Evolutionary conservation across 1,140 invertebrate genomes (phyloP).

Genomic region (Ceratoteleas bidentatus): DNA sequence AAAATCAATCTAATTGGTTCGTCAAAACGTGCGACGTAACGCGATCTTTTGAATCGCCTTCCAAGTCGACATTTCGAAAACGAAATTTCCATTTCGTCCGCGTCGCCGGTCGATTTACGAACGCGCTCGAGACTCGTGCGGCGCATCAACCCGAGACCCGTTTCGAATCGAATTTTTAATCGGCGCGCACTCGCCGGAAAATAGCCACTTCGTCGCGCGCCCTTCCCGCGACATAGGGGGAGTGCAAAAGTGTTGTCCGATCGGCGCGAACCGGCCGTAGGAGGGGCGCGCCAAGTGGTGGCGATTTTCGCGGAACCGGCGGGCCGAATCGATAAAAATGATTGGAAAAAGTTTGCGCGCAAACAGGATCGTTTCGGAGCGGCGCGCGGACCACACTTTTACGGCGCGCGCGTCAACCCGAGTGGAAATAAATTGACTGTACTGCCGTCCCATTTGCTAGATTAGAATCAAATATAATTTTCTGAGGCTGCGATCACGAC

Average conservation of each 20-base stretch:
- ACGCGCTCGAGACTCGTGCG: constrained; percentile 24
- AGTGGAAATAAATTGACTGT: constrained; percentile 79
- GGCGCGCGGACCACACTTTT: constrained; percentile 49
- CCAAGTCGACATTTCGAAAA: not conserved
- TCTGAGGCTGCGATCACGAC: constrained; percentile 68
- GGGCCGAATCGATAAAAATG: constrained; percentile 9
- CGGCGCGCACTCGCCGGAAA: constrained; percentile 80
- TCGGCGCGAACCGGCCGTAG: constrained; percentile 13
- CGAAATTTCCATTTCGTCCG: constrained; percentile 31
- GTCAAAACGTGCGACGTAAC: no score
- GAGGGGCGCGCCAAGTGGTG: not conserved
- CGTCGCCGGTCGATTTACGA: constrained; percentile 17
- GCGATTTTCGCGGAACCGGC: not conserved
- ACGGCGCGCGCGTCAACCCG: constrained; percentile 61
- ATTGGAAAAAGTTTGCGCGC: not conserved
- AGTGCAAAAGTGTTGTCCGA: constrained; percentile 41
- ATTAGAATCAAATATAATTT: constrained; percentile 81
- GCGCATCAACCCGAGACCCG: constrained; percentile 33
- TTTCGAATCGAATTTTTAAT: constrained; percentile 80
- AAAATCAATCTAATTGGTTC: no score
- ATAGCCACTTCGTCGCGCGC: constrained; percentile 79
- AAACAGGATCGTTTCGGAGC: constrained; percentile 12
- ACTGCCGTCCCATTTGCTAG: constrained; percentile 77
- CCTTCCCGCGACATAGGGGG: constrained; percentile 29
- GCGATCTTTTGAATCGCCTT: not conserved